Evolutionary conservation across 2,113 vertebrate species (phyloP).

Genomic region (Struthidea cinerea): DNA sequence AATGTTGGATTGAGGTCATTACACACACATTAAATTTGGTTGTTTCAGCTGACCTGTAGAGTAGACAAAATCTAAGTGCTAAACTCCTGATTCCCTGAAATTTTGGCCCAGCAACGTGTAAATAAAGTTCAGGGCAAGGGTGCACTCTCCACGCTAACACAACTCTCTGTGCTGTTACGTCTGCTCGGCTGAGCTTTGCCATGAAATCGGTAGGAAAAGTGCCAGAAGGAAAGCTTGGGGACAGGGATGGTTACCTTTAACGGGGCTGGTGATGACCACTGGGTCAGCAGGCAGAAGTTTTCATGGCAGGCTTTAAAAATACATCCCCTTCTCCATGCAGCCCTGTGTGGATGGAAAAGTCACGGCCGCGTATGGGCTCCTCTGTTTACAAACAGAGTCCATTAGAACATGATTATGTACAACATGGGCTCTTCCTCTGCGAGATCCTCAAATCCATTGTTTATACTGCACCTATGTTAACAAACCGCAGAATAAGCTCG

Average conservation of each 20-base stretch:
- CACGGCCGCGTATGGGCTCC: not conserved
- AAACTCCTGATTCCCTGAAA: not conserved
- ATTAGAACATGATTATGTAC: not conserved
- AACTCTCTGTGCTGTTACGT: not conserved
- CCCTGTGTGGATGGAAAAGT: not conserved
- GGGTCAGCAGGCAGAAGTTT: not conserved
- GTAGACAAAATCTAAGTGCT: not conserved
- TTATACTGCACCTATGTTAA: not conserved
- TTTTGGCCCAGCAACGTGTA: not conserved
- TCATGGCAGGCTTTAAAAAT: not conserved
- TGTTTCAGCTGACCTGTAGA: not conserved
- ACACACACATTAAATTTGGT: not conserved
- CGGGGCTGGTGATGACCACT: not conserved
- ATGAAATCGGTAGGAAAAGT: not conserved
- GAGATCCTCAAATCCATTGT: not conserved
- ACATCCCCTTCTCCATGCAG: not conserved
- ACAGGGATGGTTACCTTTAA: not conserved
- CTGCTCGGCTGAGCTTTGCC: not conserved
- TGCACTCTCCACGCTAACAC: fast-evolving
- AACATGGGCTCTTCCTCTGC: not conserved
- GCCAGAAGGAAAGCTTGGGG: not conserved
- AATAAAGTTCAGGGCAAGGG: not conserved
- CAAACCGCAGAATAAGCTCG: not conserved
- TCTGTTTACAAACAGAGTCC: not conserved
- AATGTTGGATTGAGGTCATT: not conserved